Percentiles rank a stretch among this genome's conserved stretches.
Evolutionary conservation across 2,888 invertebrate genomes (phyloP).

Genomic region (Helobdella robusta): DNA sequence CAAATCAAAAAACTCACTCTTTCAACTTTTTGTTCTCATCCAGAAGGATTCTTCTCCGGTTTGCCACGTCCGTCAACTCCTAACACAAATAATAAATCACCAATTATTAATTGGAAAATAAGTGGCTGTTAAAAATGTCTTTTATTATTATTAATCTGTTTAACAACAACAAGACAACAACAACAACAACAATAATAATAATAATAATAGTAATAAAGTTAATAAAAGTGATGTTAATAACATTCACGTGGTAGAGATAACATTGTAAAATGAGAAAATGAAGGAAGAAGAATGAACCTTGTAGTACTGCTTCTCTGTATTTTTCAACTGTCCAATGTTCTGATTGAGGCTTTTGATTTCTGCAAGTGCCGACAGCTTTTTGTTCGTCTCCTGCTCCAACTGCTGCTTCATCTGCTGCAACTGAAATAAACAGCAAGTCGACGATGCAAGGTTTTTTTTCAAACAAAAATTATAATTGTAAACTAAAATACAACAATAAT

Average conservation of each 20-base stretch:
- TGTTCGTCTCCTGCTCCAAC: conserved; percentile 80
- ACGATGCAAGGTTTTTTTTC: no score
- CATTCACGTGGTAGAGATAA: neutral
- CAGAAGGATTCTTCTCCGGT: conserved; percentile 63
- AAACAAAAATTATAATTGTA: no score
- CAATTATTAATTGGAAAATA: no score
- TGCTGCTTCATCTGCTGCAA: conserved; percentile 63
- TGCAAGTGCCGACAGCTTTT: conserved; percentile 69
- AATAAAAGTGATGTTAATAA: neutral
- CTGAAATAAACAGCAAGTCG: conserved; percentile 45
- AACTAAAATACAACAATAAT: no score
- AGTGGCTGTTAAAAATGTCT: no score
- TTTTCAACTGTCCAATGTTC: conserved; percentile 63
- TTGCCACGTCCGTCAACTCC: conserved; percentile 62
- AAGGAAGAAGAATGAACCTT: conserved; percentile 30
- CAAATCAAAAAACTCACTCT: conserved; percentile 49
- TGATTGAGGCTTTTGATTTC: conserved; percentile 66
- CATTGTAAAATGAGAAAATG: neutral
- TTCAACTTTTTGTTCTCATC: conserved; percentile 68
- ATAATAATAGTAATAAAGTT: neutral
- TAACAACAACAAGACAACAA: no score
- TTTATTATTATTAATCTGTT: no score
- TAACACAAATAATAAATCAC: conserved; percentile 31
- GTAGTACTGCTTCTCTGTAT: conserved; percentile 62
- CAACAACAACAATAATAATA: neutral